Conservation (phyloP, 2,113 vertebrate genomes). For the Hepsetus odoe region DNA sequence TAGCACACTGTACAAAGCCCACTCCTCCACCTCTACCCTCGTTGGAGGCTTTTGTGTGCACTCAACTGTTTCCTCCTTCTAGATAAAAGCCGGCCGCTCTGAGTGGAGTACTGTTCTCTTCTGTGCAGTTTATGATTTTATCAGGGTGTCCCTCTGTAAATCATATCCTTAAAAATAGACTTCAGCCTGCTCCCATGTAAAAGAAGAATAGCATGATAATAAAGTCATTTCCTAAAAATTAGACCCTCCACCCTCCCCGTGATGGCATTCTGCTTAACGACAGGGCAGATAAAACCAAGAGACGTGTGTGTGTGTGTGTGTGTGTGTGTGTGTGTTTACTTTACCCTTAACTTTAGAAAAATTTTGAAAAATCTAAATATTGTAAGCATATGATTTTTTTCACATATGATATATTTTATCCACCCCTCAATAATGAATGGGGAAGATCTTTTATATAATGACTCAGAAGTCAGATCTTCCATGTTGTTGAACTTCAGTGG, state of each 20-base stretch:
- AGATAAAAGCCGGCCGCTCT: background rate
- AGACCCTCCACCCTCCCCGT: background rate
- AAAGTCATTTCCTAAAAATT: slow-evolving; percentile 12
- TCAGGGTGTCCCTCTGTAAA: background rate
- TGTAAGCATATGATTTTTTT: too few relatives aligned
- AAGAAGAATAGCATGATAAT: background rate
- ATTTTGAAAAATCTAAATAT: too few relatives aligned
- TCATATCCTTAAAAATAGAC: background rate
- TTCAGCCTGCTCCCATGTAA: background rate
- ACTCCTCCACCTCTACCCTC: background rate
- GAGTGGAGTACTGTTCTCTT: background rate
- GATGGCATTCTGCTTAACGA: background rate
- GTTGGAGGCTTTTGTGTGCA: background rate
- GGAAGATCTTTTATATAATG: too few relatives aligned
- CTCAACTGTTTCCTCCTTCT: background rate
- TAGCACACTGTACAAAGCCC: slow-evolving; percentile 32
- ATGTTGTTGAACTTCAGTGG: too few relatives aligned
- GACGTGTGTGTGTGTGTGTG: background rate
- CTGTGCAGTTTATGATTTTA: background rate
- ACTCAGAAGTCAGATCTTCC: too few relatives aligned
- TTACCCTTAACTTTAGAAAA: too few relatives aligned
- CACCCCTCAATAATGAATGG: too few relatives aligned
- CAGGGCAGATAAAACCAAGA: background rate
- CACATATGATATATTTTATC: background rate
- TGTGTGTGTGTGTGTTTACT: too few relatives aligned